These are phyloP conservation scores for Catharus ustulatus DNA, from an alignment of 2,797 vertebrate species.

Conservation along the genomic window DNA sequence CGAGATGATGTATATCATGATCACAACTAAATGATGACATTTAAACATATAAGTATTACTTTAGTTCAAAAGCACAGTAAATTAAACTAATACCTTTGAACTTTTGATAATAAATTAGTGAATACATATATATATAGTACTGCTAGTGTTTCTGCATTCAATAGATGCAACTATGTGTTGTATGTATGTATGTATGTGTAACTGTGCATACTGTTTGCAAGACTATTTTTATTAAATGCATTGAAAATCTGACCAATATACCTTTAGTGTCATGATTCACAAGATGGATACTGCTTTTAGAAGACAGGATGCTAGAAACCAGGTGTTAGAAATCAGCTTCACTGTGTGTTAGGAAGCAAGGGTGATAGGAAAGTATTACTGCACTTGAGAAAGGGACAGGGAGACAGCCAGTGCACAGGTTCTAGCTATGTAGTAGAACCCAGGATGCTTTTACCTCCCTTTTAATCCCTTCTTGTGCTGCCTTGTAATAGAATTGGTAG, in stretches of 20 bases:
- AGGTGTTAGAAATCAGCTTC: neutral
- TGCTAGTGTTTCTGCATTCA: neutral
- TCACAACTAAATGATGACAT: neutral
- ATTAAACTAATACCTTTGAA: neutral
- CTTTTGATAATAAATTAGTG: neutral
- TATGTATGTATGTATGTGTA: neutral
- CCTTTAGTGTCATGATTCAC: neutral
- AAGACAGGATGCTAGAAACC: neutral
- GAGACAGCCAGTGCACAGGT: accelerated
- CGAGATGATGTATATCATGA: neutral
- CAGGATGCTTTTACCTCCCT: neutral
- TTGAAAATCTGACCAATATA: neutral
- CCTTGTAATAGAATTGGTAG: neutral
- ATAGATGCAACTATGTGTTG: neutral
- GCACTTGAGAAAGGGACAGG: neutral
- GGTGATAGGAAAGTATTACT: neutral
- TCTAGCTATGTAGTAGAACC: neutral
- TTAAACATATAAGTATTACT: neutral
- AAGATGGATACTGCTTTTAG: neutral
- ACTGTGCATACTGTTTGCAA: neutral
- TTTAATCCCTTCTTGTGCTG: neutral
- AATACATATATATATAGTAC: neutral
- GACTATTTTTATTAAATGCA: neutral
- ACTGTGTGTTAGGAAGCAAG: neutral
- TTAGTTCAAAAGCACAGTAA: neutral